These are phyloP conservation scores for Dasysyrphus tricinctus DNA, from an alignment of 2,888 invertebrate species.

Conservation along the genomic window DNA sequence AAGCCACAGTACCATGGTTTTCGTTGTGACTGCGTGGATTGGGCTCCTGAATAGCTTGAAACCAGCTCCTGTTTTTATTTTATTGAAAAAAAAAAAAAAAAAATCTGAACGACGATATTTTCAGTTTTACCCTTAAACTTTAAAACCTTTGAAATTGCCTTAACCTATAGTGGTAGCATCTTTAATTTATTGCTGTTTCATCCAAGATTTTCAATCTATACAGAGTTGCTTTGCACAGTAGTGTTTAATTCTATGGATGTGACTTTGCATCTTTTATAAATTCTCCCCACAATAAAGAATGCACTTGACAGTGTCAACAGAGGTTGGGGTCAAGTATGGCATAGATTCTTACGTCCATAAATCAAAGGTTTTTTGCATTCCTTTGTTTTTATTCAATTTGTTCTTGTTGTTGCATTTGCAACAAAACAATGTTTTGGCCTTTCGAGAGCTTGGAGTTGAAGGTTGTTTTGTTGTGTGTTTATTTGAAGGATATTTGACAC, in stretches of 20 bases:
- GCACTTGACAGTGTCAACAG: slow-evolving; percentile 66
- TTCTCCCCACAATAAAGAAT: slow-evolving; percentile 14
- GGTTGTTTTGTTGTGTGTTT: not conserved
- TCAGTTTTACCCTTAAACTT: too few relatives aligned
- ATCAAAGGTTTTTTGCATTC: slow-evolving; percentile 48
- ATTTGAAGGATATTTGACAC: slow-evolving; percentile 29
- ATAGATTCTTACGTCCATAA: slow-evolving; percentile 54
- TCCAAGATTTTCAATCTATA: too few relatives aligned
- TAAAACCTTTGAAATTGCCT: too few relatives aligned
- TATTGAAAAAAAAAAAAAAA: too few relatives aligned
- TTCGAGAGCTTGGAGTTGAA: slow-evolving; percentile 16
- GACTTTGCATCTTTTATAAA: not conserved
- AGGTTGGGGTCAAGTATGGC: slow-evolving; percentile 67
- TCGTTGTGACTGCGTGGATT: too few relatives aligned
- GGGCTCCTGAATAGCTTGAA: too few relatives aligned
- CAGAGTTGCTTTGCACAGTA: not conserved
- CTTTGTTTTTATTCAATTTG: slow-evolving; percentile 12
- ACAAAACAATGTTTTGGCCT: slow-evolving; percentile 31
- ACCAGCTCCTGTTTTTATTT: too few relatives aligned
- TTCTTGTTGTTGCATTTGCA: not conserved
- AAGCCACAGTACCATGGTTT: too few relatives aligned
- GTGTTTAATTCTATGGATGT: not conserved
- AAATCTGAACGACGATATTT: too few relatives aligned
- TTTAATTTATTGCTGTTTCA: too few relatives aligned
- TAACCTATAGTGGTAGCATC: too few relatives aligned